Evolutionary conservation across 2,888 invertebrate genomes (phyloP), one percentile per base, ranked within the genome.

Genomic region (Hirtodrosophila alboralis): DNA sequence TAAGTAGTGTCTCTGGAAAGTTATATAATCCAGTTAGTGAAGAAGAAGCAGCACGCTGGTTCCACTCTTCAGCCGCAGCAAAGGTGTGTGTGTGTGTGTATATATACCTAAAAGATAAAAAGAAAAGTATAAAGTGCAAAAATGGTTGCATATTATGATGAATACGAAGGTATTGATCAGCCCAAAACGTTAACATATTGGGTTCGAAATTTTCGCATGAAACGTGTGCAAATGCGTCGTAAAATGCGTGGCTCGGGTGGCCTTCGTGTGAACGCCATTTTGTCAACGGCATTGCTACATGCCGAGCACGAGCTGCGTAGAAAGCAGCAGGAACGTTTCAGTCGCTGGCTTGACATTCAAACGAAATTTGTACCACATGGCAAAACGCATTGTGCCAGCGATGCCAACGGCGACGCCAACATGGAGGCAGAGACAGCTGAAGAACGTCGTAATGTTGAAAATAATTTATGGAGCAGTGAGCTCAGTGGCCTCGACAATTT

Each of bases 401-500:
- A 74, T 28, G 59, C 21, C 27, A 61, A 51, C 5, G 64, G 45
- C 48, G 60, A 52, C 18, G 57, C 16, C 49, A 52, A 10, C 16
- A 12, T 49, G 61, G 74, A 75, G 26, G 56, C 56, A 49, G 64
- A 71, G 37, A 74, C 74, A 43, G 78, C 84, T 5, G 84, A 79
- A 59, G 77, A 85, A 47, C 76, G 80, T 53, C 84, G 76, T 61
- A 77, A 86, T 65, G 68, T 88, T 36, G 83, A 79, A 47, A 85
- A 87, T 69, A 87, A 87, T 72, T 66, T 90, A 61, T 90, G 90
- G 90, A 90, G 87, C 71, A 91, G 91, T 73, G 93, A 93, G 84
- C 89, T 93, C 41, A 91, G 90, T 87, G 92, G 92, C 76, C 87
- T 93, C 72, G 92, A 93, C 87, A 89, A 89, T 65, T 93, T 93